These are phyloP conservation scores for Anguilla japonica DNA, from an alignment of 2,113 vertebrate genomes.

Conservation along the genomic window DNA sequence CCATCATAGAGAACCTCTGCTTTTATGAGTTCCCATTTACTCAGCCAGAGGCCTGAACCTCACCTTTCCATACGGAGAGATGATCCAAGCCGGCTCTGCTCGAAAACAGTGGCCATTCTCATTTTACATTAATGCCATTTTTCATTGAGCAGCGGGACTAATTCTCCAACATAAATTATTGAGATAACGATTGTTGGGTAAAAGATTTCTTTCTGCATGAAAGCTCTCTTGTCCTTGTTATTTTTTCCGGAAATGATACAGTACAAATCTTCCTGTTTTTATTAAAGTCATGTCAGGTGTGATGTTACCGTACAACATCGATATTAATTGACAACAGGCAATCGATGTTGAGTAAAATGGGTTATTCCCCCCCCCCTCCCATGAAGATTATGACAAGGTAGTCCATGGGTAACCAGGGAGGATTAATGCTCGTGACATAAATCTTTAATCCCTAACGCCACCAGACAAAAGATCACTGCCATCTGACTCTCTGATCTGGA, in stretches of 20 bases:
- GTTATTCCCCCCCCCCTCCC: conserved; percentile 51
- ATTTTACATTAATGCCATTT: background rate
- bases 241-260: background rate
- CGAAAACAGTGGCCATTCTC: background rate
- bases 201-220: background rate
- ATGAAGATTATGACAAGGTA: conserved; percentile 47
- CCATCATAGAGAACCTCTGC: conserved; percentile 26
- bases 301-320: background rate
- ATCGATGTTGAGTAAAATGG: conserved; percentile 40
- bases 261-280: background rate
- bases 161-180: background rate
- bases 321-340: conserved; percentile 16
- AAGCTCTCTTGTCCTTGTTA: background rate
- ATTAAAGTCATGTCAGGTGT: background rate
- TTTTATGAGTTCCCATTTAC: conserved; percentile 33
- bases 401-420: conserved; percentile 47
- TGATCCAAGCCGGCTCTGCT: background rate
- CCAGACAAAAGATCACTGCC: conserved; percentile 55
- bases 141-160: background rate
- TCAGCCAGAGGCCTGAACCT: conserved; percentile 48
- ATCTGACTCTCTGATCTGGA: conserved; percentile 28
- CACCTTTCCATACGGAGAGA: conserved; percentile 40
- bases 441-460: conserved; percentile 57
- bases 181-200: background rate
- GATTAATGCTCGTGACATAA: conserved; percentile 60